These are phyloP conservation scores for Phyto melanocephala DNA, from an alignment of 2,888 invertebrate species.

Conservation along the genomic window DNA sequence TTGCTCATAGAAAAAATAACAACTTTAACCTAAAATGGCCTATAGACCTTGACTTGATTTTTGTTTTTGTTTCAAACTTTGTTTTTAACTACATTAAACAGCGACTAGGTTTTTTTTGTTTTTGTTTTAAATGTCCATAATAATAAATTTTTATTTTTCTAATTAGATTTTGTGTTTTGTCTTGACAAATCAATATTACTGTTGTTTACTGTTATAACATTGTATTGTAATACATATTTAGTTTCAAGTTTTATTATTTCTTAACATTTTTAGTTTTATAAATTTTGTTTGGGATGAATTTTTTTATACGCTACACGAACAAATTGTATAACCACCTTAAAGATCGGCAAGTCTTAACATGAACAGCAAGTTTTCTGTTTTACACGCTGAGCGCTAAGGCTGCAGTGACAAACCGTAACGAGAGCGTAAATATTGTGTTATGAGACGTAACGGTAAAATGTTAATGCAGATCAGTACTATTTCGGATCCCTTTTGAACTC, in stretches of 20 bases:
- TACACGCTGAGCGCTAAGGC: no score
- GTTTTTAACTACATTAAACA: conserved; percentile 10
- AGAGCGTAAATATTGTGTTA: no score
- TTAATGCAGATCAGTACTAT: no score
- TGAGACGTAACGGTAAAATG: no score
- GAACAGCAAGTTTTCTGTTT: no score
- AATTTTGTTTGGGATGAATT: no score
- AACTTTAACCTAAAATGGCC: conserved; percentile 60
- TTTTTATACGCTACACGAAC: no score
- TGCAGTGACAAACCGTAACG: no score
- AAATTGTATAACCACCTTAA: no score
- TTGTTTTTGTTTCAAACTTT: background rate
- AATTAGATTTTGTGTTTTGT: background rate
- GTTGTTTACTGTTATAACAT: background rate
- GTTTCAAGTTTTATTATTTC: background rate
- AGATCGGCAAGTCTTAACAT: no score
- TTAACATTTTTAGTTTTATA: background rate
- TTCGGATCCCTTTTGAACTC: no score
- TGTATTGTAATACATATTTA: background rate
- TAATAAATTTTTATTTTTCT: conserved; percentile 17
- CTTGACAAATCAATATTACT: conserved; percentile 20
- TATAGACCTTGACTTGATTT: conserved; percentile 64
- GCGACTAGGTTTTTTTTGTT: background rate
- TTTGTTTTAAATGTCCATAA: background rate
- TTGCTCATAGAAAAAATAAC: background rate